Percentiles rank a stretch among this genome's conserved stretches.
These are phyloP conservation scores for Megamerina dolium DNA, from an alignment of 2,888 invertebrate species.

Conservation along the genomic window DNA sequence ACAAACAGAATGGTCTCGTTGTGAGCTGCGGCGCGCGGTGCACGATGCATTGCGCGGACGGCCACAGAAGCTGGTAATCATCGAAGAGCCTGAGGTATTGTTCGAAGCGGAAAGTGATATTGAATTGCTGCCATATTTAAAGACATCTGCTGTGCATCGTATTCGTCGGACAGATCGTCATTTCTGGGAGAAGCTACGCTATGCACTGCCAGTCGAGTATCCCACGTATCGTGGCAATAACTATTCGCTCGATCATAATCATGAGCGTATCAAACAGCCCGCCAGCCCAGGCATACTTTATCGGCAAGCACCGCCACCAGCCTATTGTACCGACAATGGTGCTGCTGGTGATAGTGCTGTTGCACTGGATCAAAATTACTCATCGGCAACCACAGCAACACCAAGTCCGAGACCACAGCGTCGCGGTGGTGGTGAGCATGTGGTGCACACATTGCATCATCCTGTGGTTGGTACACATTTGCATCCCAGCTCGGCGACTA, in stretches of 20 bases:
- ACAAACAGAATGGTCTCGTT: constrained; percentile 89
- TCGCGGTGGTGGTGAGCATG: constrained; percentile 38
- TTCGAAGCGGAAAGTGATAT: constrained; percentile 82
- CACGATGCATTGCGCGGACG: constrained; percentile 83
- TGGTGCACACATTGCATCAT: constrained; percentile 40
- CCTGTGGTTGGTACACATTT: constrained; percentile 25
- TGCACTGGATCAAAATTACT: constrained; percentile 55
- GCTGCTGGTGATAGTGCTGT: constrained; percentile 15
- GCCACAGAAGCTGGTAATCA: constrained; percentile 80
- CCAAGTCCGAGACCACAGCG: constrained; percentile 54
- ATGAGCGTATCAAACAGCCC: constrained; percentile 48
- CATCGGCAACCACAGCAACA: constrained; percentile 61
- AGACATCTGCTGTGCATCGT: constrained; percentile 68
- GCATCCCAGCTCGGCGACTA: constrained; percentile 25
- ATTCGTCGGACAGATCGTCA: constrained; percentile 83
- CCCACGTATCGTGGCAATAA: constrained; percentile 76
- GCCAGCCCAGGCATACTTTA: constrained; percentile 48
- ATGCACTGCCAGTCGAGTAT: constrained; percentile 73
- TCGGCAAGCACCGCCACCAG: constrained; percentile 48
- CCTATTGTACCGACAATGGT: constrained; percentile 49
- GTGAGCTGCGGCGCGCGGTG: constrained; percentile 82
- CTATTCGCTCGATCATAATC: constrained; percentile 65
- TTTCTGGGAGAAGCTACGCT: constrained; percentile 90
- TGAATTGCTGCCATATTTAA: constrained; percentile 81
- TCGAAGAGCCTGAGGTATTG: constrained; percentile 78